These are phyloP conservation scores for Notodromas monacha DNA, from an alignment of 2,888 invertebrate genomes.

Conservation along the genomic window DNA sequence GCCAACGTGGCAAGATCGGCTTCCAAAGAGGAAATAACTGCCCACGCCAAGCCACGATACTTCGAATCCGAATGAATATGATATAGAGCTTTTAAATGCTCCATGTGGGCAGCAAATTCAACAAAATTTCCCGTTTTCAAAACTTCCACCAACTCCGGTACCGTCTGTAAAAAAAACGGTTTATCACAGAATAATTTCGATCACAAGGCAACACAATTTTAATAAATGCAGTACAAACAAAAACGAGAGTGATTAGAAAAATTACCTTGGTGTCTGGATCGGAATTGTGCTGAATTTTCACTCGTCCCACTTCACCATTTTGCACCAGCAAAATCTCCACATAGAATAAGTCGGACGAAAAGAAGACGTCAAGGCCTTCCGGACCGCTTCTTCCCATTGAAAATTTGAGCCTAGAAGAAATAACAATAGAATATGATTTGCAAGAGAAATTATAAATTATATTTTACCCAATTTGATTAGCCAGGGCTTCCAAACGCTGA, in stretches of 20 bases:
- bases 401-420: conserved; percentile 35
- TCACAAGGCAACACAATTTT: too few relatives aligned
- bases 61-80: conserved; percentile 78
- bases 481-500: conserved; percentile 60
- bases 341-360: conserved; percentile 86
- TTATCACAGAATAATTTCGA: too few relatives aligned
- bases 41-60: conserved; percentile 68
- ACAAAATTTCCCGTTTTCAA: conserved; percentile 51
- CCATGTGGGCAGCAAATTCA: conserved; percentile 69
- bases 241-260: too few relatives aligned
- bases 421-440: conserved; percentile 2
- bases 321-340: conserved; percentile 59
- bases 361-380: too few relatives aligned
- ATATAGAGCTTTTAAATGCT: conserved; percentile 60
- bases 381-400: too few relatives aligned
- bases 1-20: conserved; percentile 15
- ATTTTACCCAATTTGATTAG: conserved; percentile 45
- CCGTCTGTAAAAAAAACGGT: too few relatives aligned
- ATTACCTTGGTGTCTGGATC: conserved; percentile 29
- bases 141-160: not conserved
- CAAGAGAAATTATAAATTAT: too few relatives aligned
- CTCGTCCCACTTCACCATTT: conserved; percentile 52
- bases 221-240: too few relatives aligned
- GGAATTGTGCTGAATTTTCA: conserved; percentile 65
- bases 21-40: conserved; percentile 21